A percentile compares a stretch with the other conserved stretches of the same genome.
phyloP scores from a whole-genome alignment of 2,113 vertebrate species.

The Condylura cristata region DNA sequence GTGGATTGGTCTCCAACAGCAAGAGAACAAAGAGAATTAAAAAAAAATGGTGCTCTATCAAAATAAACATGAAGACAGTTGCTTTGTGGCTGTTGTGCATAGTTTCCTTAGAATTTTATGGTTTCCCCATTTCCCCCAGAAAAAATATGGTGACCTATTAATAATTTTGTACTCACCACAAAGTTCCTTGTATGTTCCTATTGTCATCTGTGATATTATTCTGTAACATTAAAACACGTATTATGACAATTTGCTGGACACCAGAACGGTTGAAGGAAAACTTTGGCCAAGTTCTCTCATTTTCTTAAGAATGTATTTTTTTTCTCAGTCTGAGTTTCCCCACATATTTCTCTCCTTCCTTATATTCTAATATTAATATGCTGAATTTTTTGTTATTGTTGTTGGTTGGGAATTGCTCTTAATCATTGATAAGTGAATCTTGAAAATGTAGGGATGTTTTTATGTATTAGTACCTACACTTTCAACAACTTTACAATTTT shows the following conservation, averaged over 20 bases:
- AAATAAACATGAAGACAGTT: background rate
- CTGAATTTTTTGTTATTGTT: background rate
- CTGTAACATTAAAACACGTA: background rate
- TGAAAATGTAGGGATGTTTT: conserved; percentile 51
- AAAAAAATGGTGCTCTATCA: too few species aligned
- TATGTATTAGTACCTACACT: background rate
- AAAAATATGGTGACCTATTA: background rate
- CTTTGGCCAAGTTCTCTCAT: background rate
- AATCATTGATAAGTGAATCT: conserved; percentile 8
- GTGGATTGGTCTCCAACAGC: too few species aligned
- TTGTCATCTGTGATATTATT: background rate
- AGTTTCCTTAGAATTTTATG: background rate
- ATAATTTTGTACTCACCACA: background rate
- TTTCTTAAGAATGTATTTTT: conserved; percentile 3
- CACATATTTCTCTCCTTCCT: background rate
- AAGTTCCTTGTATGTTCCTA: background rate
- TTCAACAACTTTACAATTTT: background rate
- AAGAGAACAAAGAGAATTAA: too few species aligned
- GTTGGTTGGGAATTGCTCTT: background rate
- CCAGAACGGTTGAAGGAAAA: background rate
- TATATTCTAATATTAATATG: background rate
- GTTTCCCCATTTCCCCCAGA: background rate
- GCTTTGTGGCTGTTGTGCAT: background rate
- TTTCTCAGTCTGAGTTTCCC: background rate
- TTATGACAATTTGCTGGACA: background rate